phyloP scores from a whole-genome alignment of 2,113 vertebrate genomes.

The Crotalus horridus region DNA sequence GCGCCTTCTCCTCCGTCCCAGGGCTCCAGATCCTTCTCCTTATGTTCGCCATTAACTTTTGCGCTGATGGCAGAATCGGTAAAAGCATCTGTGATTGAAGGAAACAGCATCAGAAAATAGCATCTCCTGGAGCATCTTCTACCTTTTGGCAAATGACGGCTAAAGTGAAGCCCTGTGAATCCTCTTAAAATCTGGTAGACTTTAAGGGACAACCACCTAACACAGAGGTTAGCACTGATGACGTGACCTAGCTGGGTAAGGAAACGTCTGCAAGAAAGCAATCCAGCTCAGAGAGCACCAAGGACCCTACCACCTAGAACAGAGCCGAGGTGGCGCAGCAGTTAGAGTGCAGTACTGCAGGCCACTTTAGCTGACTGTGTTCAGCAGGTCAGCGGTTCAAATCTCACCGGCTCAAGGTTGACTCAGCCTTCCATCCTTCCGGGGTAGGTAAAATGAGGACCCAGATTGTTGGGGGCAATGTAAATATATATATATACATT shows the following conservation, averaged over 20 bases:
- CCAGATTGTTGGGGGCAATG: no score
- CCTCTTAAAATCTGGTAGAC: neutral
- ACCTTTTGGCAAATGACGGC: neutral
- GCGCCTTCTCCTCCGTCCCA: constrained; percentile 91
- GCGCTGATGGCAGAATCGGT: constrained; percentile 90
- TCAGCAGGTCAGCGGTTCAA: no score
- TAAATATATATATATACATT: no score
- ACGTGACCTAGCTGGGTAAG: no score
- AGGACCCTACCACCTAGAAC: neutral
- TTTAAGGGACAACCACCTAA: neutral
- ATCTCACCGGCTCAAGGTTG: no score
- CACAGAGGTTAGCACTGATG: neutral
- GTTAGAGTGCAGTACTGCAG: no score
- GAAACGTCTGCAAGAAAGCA: no score
- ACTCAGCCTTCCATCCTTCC: no score
- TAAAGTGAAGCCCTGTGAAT: neutral
- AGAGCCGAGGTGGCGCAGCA: no score
- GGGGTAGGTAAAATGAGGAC: no score
- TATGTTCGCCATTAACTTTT: constrained; percentile 95
- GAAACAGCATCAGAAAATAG: neutral
- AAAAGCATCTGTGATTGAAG: constrained; percentile 85
- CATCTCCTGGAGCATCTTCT: neutral
- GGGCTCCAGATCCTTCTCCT: constrained; percentile 96
- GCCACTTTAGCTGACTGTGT: no score
- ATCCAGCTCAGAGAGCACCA: neutral